Percentiles rank a stretch among this genome's conserved stretches.
phyloP scores from a whole-genome alignment of 1,140 invertebrate species.

The Goniozus legneri region DNA sequence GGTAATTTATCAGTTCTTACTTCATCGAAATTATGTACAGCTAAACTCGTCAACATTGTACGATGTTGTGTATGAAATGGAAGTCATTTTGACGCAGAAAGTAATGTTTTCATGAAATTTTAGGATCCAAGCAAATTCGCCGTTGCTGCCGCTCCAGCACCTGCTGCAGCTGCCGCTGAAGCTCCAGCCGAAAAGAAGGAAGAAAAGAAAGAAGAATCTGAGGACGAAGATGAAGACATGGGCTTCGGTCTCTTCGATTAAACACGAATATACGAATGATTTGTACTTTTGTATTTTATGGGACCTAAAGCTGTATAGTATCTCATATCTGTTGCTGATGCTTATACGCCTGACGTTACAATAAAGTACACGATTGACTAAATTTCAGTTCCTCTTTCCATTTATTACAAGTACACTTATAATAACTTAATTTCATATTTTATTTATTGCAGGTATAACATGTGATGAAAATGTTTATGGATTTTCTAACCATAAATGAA shows the following conservation, averaged over 20 bases:
- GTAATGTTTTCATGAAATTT: conserved; percentile 43
- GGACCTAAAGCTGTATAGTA: no score
- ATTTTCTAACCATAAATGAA: no score
- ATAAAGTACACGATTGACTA: conserved; percentile 28
- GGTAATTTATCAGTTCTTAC: conserved; percentile 45
- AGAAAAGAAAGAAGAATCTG: conserved; percentile 75
- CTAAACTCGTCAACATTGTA: neutral
- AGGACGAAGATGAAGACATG: conserved; percentile 93
- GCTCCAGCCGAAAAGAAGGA: conserved; percentile 65
- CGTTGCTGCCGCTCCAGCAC: conserved; percentile 60
- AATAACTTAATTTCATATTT: no score
- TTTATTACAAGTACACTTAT: no score
- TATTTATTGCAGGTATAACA: no score
- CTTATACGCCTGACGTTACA: conserved; percentile 29
- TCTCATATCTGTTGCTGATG: conserved; percentile 16
- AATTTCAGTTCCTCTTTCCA: no score
- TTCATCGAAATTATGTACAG: neutral
- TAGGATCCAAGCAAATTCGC: conserved; percentile 92
- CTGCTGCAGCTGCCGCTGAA: conserved; percentile 58
- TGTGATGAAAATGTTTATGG: no score
- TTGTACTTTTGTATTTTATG: conserved; percentile 8
- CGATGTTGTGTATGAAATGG: neutral
- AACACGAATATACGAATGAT: no score
- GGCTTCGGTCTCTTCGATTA: conserved; percentile 96
- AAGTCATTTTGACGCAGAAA: conserved; percentile 3